A percentile compares a stretch with the other conserved stretches of the same genome.
These are phyloP conservation scores for Sarcophaga caerulescens DNA, from an alignment of 2,888 invertebrate species.

Conservation along the genomic window DNA sequence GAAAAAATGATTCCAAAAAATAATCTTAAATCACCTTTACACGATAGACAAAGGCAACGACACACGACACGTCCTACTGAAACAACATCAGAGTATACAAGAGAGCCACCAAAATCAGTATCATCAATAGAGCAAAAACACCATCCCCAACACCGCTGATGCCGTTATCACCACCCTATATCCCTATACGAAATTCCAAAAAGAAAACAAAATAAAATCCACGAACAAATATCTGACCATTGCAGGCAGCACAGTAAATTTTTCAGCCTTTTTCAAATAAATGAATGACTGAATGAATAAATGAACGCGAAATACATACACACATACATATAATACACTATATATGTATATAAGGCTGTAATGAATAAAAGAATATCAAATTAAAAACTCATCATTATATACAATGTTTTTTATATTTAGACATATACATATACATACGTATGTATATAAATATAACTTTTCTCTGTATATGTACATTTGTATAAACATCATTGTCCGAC, in stretches of 20 bases:
- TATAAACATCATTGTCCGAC: neutral
- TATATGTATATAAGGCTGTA: neutral
- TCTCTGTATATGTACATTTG: neutral
- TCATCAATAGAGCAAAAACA: conserved; percentile 13
- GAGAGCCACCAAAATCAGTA: too few species aligned
- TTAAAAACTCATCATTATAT: conserved; percentile 63
- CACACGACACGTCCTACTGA: neutral
- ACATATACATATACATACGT: neutral
- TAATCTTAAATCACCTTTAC: conserved; percentile 62
- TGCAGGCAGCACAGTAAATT: conserved; percentile 20
- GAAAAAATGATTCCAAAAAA: conserved; percentile 40
- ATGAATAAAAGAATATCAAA: conserved; percentile 45
- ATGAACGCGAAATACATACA: neutral
- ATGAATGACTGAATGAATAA: conserved; percentile 26
- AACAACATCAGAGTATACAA: neutral
- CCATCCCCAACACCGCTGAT: neutral
- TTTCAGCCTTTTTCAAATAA: conserved; percentile 16
- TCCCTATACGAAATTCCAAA: conserved; percentile 31
- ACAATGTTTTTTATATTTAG: conserved; percentile 18
- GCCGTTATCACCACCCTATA: conserved; percentile 26
- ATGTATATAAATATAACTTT: too few species aligned
- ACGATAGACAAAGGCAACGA: conserved; percentile 20
- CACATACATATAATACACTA: neutral
- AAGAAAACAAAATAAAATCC: neutral
- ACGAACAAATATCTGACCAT: conserved; percentile 37